Evolutionary conservation across 2,797 vertebrate genomes (phyloP).

Genomic region (Xiphophorus birchmanni): DNA sequence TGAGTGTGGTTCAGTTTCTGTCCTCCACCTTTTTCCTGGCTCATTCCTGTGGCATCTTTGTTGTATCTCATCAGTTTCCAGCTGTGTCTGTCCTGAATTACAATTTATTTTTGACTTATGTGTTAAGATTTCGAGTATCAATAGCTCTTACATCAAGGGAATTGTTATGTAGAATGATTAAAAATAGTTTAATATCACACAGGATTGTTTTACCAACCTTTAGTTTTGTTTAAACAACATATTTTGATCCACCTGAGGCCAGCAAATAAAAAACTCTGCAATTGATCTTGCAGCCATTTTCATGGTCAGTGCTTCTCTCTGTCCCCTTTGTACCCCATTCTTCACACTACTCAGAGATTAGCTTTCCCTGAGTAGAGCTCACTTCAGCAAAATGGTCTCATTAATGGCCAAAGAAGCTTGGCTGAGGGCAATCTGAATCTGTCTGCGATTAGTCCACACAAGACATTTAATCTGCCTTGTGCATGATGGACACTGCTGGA

Average conservation of each 20-base stretch:
- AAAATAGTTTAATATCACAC: background rate
- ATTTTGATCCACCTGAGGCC: constrained; percentile 35
- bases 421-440: constrained; percentile 78
- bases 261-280: constrained; percentile 37
- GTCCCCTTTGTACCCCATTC: constrained; percentile 60
- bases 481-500: constrained; percentile 77
- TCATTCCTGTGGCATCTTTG: background rate
- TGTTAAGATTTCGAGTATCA: background rate
- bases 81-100: background rate
- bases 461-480: constrained; percentile 78
- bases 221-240: constrained; percentile 20
- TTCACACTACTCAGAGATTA: constrained; percentile 77
- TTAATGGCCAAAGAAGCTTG: constrained; percentile 81
- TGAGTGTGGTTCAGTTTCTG: background rate
- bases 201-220: background rate
- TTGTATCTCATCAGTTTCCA: background rate
- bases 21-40: background rate
- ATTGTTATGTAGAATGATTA: background rate
- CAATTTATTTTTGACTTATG: background rate
- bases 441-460: constrained; percentile 78
- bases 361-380: constrained; percentile 74
- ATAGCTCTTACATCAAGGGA: background rate
- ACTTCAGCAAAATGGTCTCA: constrained; percentile 80
- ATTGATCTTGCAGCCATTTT: constrained; percentile 56
- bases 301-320: constrained; percentile 54